These are phyloP conservation scores for Drosophila kepulauana DNA, from an alignment of 1,140 invertebrate species.

Conservation along the genomic window DNA sequence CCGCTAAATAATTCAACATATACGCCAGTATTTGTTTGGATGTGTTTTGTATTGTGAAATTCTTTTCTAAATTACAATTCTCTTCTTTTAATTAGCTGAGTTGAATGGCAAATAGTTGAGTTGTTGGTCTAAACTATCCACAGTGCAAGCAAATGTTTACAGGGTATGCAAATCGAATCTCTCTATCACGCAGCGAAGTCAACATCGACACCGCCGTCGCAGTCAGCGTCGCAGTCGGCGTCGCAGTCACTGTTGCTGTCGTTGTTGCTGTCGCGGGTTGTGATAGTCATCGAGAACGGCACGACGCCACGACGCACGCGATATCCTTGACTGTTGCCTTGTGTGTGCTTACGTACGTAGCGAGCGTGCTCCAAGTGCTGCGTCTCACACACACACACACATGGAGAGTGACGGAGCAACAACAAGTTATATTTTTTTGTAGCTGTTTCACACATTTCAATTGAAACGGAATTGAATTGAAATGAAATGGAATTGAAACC, in stretches of 20 bases:
- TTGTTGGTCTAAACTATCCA: no score
- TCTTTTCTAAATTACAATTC: neutral
- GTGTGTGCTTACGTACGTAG: conserved; percentile 50
- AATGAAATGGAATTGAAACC: neutral
- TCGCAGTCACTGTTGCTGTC: neutral
- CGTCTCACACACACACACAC: conserved; percentile 13
- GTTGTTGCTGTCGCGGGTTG: neutral
- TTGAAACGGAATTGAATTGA: conserved; percentile 33
- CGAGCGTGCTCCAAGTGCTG: conserved; percentile 17
- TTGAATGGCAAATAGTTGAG: neutral
- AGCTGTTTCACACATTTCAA: conserved; percentile 27
- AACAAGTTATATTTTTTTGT: conserved; percentile 18
- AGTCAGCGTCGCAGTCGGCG: neutral
- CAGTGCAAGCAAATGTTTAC: neutral
- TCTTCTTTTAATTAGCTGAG: no score
- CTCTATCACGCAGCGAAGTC: conserved; percentile 24
- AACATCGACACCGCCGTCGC: neutral
- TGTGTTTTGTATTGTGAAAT: no score
- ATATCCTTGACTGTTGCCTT: conserved; percentile 64
- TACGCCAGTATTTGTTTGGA: no score
- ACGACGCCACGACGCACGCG: conserved; percentile 44
- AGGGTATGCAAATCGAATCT: conserved; percentile 43
- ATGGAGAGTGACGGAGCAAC: neutral
- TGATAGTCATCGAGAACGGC: conserved; percentile 20
- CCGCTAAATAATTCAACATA: no score